Evolutionary conservation across 2,113 vertebrate species (phyloP).

Genomic region (Stegostoma tigrinum): DNA sequence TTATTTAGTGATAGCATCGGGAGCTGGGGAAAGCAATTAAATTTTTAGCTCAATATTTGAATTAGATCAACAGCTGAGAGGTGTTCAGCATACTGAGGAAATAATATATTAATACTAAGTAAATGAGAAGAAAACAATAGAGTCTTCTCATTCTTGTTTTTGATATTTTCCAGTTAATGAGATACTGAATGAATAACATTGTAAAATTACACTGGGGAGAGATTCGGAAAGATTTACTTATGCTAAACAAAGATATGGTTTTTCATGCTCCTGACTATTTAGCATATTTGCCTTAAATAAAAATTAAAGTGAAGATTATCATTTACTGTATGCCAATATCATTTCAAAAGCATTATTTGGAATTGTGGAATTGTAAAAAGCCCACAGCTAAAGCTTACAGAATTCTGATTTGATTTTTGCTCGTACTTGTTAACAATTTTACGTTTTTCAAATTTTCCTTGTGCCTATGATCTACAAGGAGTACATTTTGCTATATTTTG

Average conservation of each 20-base stretch:
- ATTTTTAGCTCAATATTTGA: too few species aligned
- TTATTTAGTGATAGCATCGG: too few species aligned
- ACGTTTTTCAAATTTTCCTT: neutral
- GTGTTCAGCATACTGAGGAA: neutral
- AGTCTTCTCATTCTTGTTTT: neutral
- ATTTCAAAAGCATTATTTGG: too few species aligned
- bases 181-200: neutral
- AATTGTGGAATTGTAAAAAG: neutral
- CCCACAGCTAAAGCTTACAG: neutral
- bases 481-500: neutral
- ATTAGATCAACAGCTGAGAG: neutral
- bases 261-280: neutral
- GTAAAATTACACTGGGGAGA: neutral
- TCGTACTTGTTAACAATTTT: neutral
- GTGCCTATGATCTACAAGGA: neutral
- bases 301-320: too few species aligned
- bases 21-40: too few species aligned
- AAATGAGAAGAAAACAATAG: neutral
- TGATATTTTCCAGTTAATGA: neutral
- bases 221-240: neutral
- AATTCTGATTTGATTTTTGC: neutral
- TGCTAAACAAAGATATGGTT: neutral
- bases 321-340: too few species aligned
- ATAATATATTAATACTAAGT: neutral
- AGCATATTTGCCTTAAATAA: neutral